Base-by-base conservation (phyloP, 2,888 invertebrate species). In the Schizotus pectinicornis region DNA sequence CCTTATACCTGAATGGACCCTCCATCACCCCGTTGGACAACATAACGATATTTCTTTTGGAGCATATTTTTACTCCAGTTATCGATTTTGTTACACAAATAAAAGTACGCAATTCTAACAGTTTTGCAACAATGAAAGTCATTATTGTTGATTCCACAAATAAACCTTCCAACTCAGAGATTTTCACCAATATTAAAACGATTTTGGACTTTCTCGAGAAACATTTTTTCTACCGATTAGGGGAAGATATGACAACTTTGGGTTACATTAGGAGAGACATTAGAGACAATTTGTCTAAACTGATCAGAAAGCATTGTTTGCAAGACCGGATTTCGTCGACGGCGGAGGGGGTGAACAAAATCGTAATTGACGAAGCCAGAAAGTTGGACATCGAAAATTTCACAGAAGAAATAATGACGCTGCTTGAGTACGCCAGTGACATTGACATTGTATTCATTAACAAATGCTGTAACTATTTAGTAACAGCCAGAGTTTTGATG, bases 381-480 rank as follows among this genome's bases (percentile, higher is more conserved):
- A 78, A 83, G 43, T 88, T 94, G 61, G 76, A 82, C 37, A 80
- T 86, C 38, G 83, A 84, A 57, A 86, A 89, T 62, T 84, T 90
- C 61, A 79, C 81, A 1, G 75, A 81, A 9, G 78, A 82, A 1
- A 83, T 86, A 59, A 76, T 81, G 31, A 84, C 87, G 0, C 81
- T 94, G 45, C 76, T 87, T 1, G 83, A 88, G 35, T 94, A 91
- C 73, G 85, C 89, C 1, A 83, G 85, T 14, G 88, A 92, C 75
- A 86, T 93, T 55, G 90, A 93, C 74, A 81, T 85, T 3, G 79
- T 91, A 32, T 94, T 91, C 77, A 88, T 91, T 32, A 86, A 89
- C 71, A 91, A 90, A 49, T 89, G 90, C 65, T 85, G 88, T 68
- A 85, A 88, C 64, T 87, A 91, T 62, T 77, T 91, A 52, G 84